Evolutionary conservation across 2,888 invertebrate species (phyloP), one percentile per base, ranked within the genome.

Genomic region (Drosophila imparisetae): DNA sequence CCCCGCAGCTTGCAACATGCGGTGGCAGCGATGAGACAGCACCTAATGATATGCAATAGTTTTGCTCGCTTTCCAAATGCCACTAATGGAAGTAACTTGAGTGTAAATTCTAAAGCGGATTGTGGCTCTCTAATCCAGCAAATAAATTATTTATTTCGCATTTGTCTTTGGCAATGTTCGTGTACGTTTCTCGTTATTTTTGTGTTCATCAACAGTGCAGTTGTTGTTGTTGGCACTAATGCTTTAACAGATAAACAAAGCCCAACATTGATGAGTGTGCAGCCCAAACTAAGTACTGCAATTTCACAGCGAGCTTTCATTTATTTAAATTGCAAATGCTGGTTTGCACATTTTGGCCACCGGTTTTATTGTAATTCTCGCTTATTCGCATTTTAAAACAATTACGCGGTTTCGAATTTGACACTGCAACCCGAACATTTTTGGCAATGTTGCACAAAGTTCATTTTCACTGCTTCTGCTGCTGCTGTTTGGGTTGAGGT

Each of bases 41-140:
- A 71, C 75, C 86, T 88, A 87, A 87, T 87, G 90, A 87, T 89
- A 87, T 87, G 86, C 90, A 86, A 81, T 88, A 83, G 86, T 79
- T 75, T 71, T 70, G 63, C 50, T 30, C 60, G 72, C 69, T 53
- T 36, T 57, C 53, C 67, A 82, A 78, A 72, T 73, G 78, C 80
- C 84, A 78, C 87, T 89, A 87, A 90, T 90, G 87, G 87, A 78
- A 82, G 78, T 60, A 79, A 87, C 90, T 87, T 90, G 84, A 84
- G 90, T 86, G 90, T 87, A 84, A 87, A 87, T 84, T 89, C 86
- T 72, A 78, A 90, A 82, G 80, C 90, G 89, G 90, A 87, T 87
- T 90, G 89, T 66, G 89, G 90, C 72, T 72, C 83, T 76, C 77
- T 89, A 87, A 90, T 82, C 89, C 80, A 55, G 66, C 79, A 89